A percentile compares a stretch with the other conserved stretches of the same genome.
Evolutionary conservation across 1,140 invertebrate genomes (phyloP).

Genomic region (Zelostemma sp.): DNA sequence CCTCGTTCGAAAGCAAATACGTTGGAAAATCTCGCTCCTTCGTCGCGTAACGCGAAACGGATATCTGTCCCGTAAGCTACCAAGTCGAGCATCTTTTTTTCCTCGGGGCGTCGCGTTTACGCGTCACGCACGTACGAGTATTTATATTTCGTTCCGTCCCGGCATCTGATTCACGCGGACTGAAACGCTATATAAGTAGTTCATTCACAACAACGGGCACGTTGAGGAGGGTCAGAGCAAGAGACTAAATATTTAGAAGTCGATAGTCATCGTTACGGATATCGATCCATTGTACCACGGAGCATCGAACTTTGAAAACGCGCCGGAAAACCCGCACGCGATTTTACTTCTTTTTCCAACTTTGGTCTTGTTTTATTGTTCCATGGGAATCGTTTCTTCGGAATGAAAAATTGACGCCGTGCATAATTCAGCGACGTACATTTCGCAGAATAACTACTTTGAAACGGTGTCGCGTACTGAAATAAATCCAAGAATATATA

Average conservation of each 20-base stretch:
- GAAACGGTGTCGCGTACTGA: too few species aligned
- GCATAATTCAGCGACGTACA: too few species aligned
- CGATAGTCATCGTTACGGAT: slow-evolving; percentile 24
- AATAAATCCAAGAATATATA: too few species aligned
- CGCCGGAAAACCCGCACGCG: not conserved
- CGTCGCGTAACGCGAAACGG: slow-evolving; percentile 43
- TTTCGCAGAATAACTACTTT: too few species aligned
- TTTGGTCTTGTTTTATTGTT: not conserved
- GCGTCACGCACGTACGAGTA: slow-evolving; percentile 2
- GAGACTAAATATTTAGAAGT: slow-evolving; percentile 56
- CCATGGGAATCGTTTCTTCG: not conserved
- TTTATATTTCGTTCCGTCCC: not conserved
- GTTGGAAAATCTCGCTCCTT: too few species aligned
- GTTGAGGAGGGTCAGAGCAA: slow-evolving; percentile 53
- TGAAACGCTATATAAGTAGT: slow-evolving; percentile 1
- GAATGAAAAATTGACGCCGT: not conserved
- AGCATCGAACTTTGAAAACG: not conserved
- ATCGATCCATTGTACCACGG: not conserved
- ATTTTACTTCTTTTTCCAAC: not conserved
- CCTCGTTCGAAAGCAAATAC: too few species aligned
- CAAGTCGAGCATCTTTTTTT: slow-evolving; percentile 3
- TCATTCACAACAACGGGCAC: slow-evolving; percentile 21
- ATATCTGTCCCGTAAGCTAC: slow-evolving; percentile 31
- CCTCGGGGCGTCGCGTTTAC: not conserved
- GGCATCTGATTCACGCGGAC: slow-evolving; percentile 4